Base-by-base conservation (phyloP, 2,113 vertebrate species). In the Paralichthys olivaceus region DNA sequence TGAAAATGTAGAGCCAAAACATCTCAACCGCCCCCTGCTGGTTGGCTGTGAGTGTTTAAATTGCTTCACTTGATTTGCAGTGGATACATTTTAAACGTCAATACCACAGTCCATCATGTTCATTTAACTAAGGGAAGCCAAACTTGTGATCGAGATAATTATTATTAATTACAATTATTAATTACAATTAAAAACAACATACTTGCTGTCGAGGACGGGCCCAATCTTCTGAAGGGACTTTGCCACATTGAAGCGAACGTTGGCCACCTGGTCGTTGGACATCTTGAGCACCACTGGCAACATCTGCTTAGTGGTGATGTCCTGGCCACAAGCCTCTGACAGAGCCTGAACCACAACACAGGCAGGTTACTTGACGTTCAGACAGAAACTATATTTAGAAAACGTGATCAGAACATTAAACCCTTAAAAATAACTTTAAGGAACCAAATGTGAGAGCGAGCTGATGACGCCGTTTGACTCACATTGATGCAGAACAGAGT, bases 401-500 rank as follows among this genome's bases (percentile, higher is more conserved):
- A 53, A 60, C 0, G 13, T 2, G 29, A 26, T 23, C 4, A 0
- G 32, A n/a, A 22, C 2, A 3, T 34, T 1, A 26, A 14, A 19
- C 4, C 2, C 20, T 14, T 65, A 13, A 23, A 43, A 15, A 12
- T 25, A 57, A 43, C 4, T 47, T 19, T 2, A 17, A 51, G 23
- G n/a, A n/a, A 5, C 11, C 32, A 13, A 37, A 23, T 7, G n/a
- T 12, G 37, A 47, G 0, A 37, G 37, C 15, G 25, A 25, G 61
- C 19, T 9, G 8, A 19, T 6, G 14, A 14, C 9, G 26, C 2
- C 0, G 7, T 15, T 15, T 1, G 62, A 93, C 96, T 95, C 87
- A 97, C 96, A 40, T 97, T 97, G 84, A 97, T 96, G 89, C 96
- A 97, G 92, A 97, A 97, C 3, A 97, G 94, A 28, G 96, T 97